phyloP scores from a whole-genome alignment of 1,140 invertebrate species.

The Lordiphosa collinella region DNA sequence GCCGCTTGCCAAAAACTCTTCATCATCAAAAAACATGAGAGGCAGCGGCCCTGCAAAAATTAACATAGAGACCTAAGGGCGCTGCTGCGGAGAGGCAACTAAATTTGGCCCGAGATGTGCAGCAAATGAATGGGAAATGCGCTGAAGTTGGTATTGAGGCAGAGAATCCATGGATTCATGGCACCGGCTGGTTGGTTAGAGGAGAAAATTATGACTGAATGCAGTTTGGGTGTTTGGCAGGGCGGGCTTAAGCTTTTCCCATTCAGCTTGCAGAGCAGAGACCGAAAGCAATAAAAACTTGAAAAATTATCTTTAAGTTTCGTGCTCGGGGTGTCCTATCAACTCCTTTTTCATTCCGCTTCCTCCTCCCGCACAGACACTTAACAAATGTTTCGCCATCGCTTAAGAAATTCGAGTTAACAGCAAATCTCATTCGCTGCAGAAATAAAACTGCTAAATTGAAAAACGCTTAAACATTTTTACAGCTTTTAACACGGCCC shows the following conservation, averaged over 20 bases:
- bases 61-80: conserved; percentile 46
- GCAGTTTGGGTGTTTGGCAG: background rate
- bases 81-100: conserved; percentile 24
- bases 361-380: conserved; percentile 7
- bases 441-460: conserved; percentile 73
- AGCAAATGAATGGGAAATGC: conserved; percentile 38
- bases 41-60: conserved; percentile 43
- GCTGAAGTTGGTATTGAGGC: conserved; percentile 6
- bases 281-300: no score
- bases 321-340: no score
- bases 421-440: conserved; percentile 64
- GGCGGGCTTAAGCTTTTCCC: no score
- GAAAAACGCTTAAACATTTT: conserved; percentile 76
- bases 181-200: background rate
- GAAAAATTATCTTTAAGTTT: no score
- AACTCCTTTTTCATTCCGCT: conserved; percentile 1
- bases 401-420: conserved; percentile 62
- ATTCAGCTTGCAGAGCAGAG: no score
- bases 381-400: conserved; percentile 55
- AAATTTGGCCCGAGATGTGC: conserved; percentile 7
- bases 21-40: conserved; percentile 73
- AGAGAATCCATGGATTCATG: conserved; percentile 4
- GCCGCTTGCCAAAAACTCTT: conserved; percentile 56
- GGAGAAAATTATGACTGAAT: background rate
- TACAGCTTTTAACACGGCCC: conserved; percentile 72